phyloP scores from a whole-genome alignment of 35 echinoderm and acorn worm genomes.

The Amphiura filiformis region DNA sequence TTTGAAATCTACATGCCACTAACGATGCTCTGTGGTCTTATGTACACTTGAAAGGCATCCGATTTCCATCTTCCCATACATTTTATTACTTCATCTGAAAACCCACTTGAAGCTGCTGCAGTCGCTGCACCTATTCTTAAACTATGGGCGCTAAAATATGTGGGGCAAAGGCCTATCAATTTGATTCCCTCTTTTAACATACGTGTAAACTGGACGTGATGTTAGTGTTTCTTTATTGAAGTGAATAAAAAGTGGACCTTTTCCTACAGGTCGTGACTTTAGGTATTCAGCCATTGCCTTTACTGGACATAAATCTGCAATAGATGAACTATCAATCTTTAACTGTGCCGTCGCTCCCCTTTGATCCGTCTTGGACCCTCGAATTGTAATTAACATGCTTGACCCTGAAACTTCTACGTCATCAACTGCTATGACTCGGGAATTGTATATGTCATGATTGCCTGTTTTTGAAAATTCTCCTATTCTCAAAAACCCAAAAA shows the following conservation, averaged over 20 bases:
- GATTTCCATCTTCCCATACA: background rate
- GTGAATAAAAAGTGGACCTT: background rate
- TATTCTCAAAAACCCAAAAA: conserved; percentile 21
- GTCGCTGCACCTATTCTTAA: conserved; percentile 5
- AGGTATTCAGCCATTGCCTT: background rate
- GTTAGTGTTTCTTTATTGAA: background rate
- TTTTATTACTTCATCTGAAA: background rate
- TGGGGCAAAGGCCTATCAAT: background rate
- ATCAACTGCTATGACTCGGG: background rate
- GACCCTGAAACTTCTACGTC: background rate
- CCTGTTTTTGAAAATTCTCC: background rate
- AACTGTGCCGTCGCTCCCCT: background rate
- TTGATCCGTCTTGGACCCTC: conserved; percentile 20
- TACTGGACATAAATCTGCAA: background rate
- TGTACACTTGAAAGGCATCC: background rate
- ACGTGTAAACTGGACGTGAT: background rate
- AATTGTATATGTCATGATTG: background rate
- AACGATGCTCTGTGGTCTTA: too few relatives aligned
- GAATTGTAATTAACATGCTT: background rate
- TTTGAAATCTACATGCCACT: too few relatives aligned
- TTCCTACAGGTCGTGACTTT: too few relatives aligned
- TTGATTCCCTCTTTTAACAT: background rate
- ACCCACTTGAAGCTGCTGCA: background rate
- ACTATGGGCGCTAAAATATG: background rate
- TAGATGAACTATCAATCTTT: background rate